Evolutionary conservation across 2,797 vertebrate genomes (phyloP).

Genomic region (Scyliorhinus canicula): DNA sequence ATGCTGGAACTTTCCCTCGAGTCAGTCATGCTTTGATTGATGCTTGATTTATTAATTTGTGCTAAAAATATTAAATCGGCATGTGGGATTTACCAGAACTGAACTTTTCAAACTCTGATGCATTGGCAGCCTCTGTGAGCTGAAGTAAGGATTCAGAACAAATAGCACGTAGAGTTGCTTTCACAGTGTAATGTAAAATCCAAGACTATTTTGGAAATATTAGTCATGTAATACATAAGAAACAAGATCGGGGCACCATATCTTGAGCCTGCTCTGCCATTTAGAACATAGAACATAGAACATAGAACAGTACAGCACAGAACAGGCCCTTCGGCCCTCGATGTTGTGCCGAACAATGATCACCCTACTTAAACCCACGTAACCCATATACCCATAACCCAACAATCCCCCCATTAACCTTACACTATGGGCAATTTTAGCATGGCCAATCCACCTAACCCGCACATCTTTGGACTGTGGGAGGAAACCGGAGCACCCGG

Average conservation of each 20-base stretch:
- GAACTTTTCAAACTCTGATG: conserved; percentile 12
- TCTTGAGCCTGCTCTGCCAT: neutral
- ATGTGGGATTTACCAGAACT: neutral
- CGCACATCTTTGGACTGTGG: no score
- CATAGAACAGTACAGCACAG: no score
- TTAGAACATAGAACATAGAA: no score
- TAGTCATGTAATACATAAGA: neutral
- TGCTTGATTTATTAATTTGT: conserved; percentile 11
- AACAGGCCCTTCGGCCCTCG: no score
- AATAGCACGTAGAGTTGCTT: neutral
- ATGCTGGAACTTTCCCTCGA: neutral
- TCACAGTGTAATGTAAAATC: neutral
- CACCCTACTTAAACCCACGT: no score
- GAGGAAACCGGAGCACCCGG: no score
- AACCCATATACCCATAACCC: no score
- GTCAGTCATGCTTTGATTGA: conserved; percentile 30
- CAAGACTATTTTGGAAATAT: neutral
- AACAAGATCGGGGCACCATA: neutral
- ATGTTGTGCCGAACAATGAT: no score
- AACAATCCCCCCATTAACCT: no score
- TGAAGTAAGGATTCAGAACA: neutral
- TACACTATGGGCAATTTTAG: no score
- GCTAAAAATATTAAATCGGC: neutral
- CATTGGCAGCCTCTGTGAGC: neutral
- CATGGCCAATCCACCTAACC: no score